Evolutionary conservation across 1,140 invertebrate genomes (phyloP).

Genomic region (Zaprionus tsacasi): DNA sequence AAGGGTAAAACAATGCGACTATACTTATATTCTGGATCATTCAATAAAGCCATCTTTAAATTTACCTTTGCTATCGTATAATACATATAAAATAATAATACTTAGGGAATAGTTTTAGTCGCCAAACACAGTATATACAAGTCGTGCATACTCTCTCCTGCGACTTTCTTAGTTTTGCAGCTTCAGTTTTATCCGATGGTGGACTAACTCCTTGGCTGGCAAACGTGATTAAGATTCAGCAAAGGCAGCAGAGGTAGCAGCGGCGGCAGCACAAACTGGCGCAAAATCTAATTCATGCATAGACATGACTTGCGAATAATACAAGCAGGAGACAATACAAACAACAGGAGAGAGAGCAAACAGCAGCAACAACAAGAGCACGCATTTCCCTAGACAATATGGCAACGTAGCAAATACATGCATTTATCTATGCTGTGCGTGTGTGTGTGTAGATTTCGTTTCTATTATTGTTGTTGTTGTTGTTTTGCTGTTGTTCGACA

Average conservation of each 20-base stretch:
- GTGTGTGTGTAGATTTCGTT: conserved; percentile 11
- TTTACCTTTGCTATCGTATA: too few relatives aligned
- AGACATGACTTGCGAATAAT: conserved; percentile 54
- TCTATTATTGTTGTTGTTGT: too few relatives aligned
- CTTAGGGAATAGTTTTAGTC: too few relatives aligned
- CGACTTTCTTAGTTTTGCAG: conserved; percentile 3
- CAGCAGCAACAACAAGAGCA: conserved; percentile 25
- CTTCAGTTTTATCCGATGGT: neutral
- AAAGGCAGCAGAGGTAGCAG: neutral
- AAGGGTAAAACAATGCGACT: too few relatives aligned
- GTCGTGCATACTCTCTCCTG: too few relatives aligned
- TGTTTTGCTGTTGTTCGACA: conserved; percentile 25
- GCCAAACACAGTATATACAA: too few relatives aligned
- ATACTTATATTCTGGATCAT: too few relatives aligned
- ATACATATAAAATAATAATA: too few relatives aligned
- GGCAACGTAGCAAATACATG: conserved; percentile 22
- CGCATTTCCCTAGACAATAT: conserved; percentile 62
- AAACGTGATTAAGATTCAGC: conserved; percentile 59
- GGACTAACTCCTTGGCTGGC: conserved; percentile 48
- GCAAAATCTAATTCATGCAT: conserved; percentile 63
- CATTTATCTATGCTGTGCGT: conserved; percentile 2
- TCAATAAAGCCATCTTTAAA: too few relatives aligned
- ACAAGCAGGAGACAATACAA: conserved; percentile 30
- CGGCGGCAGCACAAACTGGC: conserved; percentile 5
- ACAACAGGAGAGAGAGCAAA: conserved; percentile 18